Evolutionary conservation across 2,113 vertebrate genomes (phyloP), one percentile per base, ranked within the genome.

Genomic region (Cebus imitator): DNA sequence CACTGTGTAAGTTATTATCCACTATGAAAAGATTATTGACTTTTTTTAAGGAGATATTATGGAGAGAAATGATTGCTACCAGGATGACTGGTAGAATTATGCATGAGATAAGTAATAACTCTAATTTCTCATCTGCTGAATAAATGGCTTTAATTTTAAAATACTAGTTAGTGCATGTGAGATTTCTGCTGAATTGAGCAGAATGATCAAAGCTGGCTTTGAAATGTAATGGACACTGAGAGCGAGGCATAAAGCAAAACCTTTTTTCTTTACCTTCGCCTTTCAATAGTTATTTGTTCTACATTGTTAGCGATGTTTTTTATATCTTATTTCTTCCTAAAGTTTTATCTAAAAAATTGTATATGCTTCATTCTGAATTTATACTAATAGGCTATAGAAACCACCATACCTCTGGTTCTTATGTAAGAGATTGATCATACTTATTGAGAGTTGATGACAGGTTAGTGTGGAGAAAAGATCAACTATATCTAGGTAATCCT

Each of bases 71-170:
- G 97, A 98, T 98, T 97, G 82, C 96, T 97, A 98, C 91, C 68
- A 96, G 61, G 66, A 93, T 94, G 97, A 97, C 96, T 97, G 89
- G 98, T 98, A 98, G 97, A 98, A 99, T 98, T 98, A 99, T 98
- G 98, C 99, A 98, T 98, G 96, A 98, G 97, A 95, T 98, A 98
- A 99, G 98, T 98, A 98, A 98, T 98, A 98, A 97, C 97, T 98
- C 90, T 97, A 98, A 99, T 98, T 97, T 97, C 97, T 98, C 96
- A 98, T 97, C 97, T 88, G 81, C 95, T 98, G 92, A 98, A 98
- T 98, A 98, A 98, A 98, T 97, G 95, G 95, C 87, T 98, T 98
- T 98, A 98, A 98, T 98, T 98, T 98, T 79, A 86, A 97, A 97
- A 97, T 98, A 97, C 97, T 97, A 55, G 90, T 94, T 96, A 96